These are phyloP conservation scores for Nudaria mundana DNA, from an alignment of 2,888 invertebrate genomes.

Conservation along the genomic window DNA sequence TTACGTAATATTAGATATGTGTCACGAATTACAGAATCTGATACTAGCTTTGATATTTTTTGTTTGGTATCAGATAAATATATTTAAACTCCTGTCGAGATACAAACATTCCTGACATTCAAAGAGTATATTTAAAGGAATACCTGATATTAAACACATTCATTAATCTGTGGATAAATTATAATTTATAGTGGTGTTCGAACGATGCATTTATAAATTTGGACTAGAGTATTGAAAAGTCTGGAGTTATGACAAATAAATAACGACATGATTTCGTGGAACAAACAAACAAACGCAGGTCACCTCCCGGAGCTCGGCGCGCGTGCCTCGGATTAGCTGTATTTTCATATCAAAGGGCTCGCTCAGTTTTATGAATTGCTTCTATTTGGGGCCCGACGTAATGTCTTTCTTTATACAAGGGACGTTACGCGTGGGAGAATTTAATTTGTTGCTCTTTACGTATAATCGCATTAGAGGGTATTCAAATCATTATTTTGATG, in stretches of 20 bases:
- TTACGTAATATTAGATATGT: constrained; percentile 19
- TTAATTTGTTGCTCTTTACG: constrained; percentile 73
- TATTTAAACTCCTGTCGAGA: constrained; percentile 20
- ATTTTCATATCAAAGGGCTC: constrained; percentile 78
- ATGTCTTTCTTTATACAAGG: constrained; percentile 70
- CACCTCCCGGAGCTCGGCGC: constrained; percentile 59
- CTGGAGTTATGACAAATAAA: constrained; percentile 67
- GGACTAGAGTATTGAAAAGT: constrained; percentile 66
- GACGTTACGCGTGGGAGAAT: constrained; percentile 73
- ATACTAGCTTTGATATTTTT: constrained; percentile 13
- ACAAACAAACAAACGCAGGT: constrained; percentile 61
- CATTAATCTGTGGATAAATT: constrained; percentile 65
- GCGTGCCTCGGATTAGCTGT: constrained; percentile 74
- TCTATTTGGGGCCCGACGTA: constrained; percentile 59
- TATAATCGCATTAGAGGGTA: constrained; percentile 62
- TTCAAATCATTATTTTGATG: constrained; percentile 55
- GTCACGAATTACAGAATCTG: constrained; percentile 18
- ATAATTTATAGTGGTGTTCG: constrained; percentile 63
- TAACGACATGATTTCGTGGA: constrained; percentile 58
- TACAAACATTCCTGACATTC: constrained; percentile 58
- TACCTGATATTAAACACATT: constrained; percentile 61
- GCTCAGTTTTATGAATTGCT: constrained; percentile 75
- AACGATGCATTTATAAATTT: constrained; percentile 61
- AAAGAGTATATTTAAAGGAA: constrained; percentile 49
- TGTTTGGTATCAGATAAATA: constrained; percentile 3